Percentiles rank a stretch among this genome's conserved stretches.
Conservation (phyloP, 2,113 vertebrate genomes). For the Rhinopomastus cyanomelas region DNA sequence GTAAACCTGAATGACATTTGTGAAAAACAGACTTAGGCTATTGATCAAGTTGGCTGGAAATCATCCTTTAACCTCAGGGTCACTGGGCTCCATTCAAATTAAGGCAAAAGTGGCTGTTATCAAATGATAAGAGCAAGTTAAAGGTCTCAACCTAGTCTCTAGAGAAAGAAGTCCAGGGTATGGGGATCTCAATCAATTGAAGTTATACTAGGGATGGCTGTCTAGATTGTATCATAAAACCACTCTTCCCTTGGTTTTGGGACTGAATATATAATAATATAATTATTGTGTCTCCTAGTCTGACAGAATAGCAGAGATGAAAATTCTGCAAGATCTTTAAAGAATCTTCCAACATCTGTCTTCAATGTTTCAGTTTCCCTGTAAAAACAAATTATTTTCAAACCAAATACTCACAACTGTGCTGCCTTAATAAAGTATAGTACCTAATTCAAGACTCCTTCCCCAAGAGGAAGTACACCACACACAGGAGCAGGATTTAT, state of each 20-base stretch:
- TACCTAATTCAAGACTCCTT: neutral
- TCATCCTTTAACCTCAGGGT: constrained; percentile 33
- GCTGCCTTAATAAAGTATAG: neutral
- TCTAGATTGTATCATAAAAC: neutral
- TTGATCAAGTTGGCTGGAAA: constrained; percentile 30
- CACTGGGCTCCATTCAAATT: constrained; percentile 9
- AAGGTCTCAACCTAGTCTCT: constrained; percentile 19
- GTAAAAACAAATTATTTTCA: neutral
- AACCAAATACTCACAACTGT: neutral
- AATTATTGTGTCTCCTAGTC: neutral
- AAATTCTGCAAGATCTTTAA: neutral
- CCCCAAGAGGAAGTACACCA: neutral
- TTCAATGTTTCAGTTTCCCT: neutral
- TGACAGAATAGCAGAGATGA: neutral
- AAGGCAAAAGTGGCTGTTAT: constrained; percentile 17
- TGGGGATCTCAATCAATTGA: constrained; percentile 19
- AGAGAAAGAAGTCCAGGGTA: neutral
- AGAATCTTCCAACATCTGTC: neutral
- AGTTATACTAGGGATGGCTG: neutral
- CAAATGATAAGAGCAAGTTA: constrained; percentile 30
- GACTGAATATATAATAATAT: neutral
- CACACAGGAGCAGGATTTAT: neutral
- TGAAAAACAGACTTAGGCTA: constrained; percentile 19
- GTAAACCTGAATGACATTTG: constrained; percentile 24
- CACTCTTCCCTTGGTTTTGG: neutral